Percentiles rank a stretch among this genome's conserved stretches.
phyloP scores from a whole-genome alignment of 2,113 vertebrate genomes.

The Typhlomys cinereus region DNA sequence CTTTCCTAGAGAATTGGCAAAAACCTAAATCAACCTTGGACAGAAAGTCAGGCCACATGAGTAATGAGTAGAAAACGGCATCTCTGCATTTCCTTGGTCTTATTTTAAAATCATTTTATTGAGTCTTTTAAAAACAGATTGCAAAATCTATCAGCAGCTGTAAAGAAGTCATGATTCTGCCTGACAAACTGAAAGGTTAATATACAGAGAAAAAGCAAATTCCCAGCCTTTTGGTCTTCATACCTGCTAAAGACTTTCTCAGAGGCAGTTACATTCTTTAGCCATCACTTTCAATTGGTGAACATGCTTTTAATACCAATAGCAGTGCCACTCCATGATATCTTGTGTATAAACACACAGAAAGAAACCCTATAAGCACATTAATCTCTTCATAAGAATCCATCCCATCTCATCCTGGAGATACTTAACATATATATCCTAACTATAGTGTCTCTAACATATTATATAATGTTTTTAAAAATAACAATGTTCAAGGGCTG shows the following conservation, averaged over 20 bases:
- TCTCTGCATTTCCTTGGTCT: neutral
- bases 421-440: neutral
- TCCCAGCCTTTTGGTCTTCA: fast-evolving
- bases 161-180: neutral
- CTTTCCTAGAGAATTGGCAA: conserved; percentile 31
- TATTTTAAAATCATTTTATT: conserved; percentile 47
- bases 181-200: neutral
- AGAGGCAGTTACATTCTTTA: no score
- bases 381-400: neutral
- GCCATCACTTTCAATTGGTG: neutral
- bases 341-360: neutral
- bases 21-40: conserved; percentile 49
- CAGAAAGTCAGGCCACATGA: conserved; percentile 18
- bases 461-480: neutral
- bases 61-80: conserved; percentile 2
- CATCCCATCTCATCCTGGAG: neutral
- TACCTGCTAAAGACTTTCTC: no score
- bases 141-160: conserved; percentile 10
- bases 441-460: neutral
- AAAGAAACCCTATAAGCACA: neutral
- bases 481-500: no score
- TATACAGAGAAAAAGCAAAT: neutral
- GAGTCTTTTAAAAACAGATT: conserved; percentile 43
- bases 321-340: fast-evolving
- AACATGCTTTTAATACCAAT: neutral